Conservation (phyloP, 2,888 invertebrate genomes). For the Scelioninae gen. 1 region DNA sequence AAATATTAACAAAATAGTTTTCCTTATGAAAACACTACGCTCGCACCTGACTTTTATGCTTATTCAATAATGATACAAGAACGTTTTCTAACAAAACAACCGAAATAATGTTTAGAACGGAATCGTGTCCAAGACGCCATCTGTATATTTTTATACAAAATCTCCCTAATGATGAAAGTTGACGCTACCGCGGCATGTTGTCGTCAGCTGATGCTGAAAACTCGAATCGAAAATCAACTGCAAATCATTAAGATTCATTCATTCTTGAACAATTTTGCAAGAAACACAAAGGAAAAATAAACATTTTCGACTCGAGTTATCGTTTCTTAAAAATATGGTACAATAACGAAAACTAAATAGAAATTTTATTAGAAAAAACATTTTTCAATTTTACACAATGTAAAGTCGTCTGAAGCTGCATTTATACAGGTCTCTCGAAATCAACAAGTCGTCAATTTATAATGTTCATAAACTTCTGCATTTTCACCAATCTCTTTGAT, state of each 20-base stretch:
- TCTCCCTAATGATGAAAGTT: slow-evolving; percentile 4
- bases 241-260: no score
- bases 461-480: slow-evolving; percentile 15
- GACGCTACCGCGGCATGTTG: neutral
- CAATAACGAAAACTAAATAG: slow-evolving; percentile 69
- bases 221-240: slow-evolving; percentile 7
- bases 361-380: slow-evolving; percentile 61
- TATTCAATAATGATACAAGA: neutral
- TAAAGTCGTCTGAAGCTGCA: slow-evolving; percentile 49
- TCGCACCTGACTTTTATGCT: neutral
- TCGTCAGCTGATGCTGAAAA: neutral
- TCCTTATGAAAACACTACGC: no score
- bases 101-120: neutral
- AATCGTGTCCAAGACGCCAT: slow-evolving; percentile 16
- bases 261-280: no score
- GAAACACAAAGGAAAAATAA: no score
- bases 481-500: slow-evolving; percentile 31
- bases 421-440: slow-evolving; percentile 58
- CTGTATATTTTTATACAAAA: slow-evolving; percentile 44
- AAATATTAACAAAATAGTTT: neutral
- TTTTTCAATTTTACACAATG: slow-evolving; percentile 50
- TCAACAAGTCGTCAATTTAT: slow-evolving; percentile 21
- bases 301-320: slow-evolving; percentile 1
- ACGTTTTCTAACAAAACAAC: slow-evolving; percentile 1
- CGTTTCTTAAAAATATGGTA: slow-evolving; percentile 51